Percentiles rank a stretch among this genome's conserved stretches.
phyloP scores from a whole-genome alignment of 2,113 vertebrate genomes.

The Daphoenositta chrysoptera region DNA sequence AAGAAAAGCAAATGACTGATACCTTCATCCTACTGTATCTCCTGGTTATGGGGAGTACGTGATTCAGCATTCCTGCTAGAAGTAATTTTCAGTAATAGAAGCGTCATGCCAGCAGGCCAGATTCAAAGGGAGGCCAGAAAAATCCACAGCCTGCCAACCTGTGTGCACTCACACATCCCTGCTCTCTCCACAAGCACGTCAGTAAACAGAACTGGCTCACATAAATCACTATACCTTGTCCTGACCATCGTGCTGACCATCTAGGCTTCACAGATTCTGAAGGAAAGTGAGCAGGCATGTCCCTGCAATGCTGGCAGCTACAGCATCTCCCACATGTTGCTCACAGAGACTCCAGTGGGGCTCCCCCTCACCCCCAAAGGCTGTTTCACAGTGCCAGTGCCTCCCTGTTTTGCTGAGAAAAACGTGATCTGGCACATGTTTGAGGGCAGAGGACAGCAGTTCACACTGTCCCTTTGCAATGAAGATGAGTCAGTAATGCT shows the following conservation, averaged over 20 bases:
- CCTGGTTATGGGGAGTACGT: background rate
- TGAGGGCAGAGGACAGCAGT: background rate
- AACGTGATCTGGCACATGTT: fast-evolving
- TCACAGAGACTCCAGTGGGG: background rate
- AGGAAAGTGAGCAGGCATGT: background rate
- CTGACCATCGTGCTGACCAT: background rate
- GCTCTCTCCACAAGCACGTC: background rate
- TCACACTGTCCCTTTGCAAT: background rate
- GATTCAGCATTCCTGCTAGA: conserved; percentile 54
- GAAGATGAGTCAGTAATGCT: fast-evolving
- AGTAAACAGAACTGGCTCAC: background rate
- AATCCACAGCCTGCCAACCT: background rate
- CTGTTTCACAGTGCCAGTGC: background rate
- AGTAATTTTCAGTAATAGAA: conserved; percentile 47
- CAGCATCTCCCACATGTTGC: background rate
- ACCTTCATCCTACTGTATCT: conserved; percentile 4
- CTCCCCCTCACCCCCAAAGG: background rate
- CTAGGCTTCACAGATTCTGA: background rate
- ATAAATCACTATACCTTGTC: background rate
- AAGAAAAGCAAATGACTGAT: background rate
- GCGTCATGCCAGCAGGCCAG: conserved; percentile 15
- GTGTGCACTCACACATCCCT: background rate
- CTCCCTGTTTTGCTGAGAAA: background rate
- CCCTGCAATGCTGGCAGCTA: background rate
- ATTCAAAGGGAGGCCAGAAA: conserved; percentile 11